Evolutionary conservation across 64 coral and sea anemone genomes (phyloP).

Genomic region (Pachyseris speciosa): DNA sequence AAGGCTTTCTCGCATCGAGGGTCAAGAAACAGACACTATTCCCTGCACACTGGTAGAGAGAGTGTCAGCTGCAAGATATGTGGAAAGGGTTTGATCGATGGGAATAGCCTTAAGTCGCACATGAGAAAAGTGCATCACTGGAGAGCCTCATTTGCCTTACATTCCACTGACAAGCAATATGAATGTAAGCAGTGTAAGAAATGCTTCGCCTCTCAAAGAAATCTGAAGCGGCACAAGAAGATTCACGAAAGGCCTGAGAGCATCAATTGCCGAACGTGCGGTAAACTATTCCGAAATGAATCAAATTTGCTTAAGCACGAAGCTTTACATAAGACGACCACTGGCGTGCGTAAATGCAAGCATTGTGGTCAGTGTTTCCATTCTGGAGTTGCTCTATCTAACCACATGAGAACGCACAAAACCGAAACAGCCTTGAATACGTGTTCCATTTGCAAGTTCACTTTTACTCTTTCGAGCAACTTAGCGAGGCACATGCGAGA

Average conservation of each 20-base stretch:
- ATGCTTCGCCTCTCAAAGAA: neutral
- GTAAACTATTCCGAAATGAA: neutral
- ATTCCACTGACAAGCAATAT: neutral
- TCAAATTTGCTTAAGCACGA: neutral
- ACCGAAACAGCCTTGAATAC: neutral
- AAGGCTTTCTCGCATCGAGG: neutral
- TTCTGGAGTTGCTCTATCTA: neutral
- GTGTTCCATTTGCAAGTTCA: slow-evolving; percentile 2
- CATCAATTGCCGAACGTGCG: neutral
- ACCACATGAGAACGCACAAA: neutral
- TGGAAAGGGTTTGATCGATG: neutral
- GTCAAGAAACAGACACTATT: neutral
- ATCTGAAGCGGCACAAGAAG: neutral
- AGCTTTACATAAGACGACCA: neutral
- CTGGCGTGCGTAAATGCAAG: neutral
- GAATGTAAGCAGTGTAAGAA: slow-evolving; percentile 4
- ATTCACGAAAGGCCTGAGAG: neutral
- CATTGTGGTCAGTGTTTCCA: neutral
- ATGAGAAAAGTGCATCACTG: neutral
- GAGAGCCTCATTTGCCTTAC: neutral
- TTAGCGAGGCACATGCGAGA: neutral
- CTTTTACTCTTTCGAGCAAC: neutral
- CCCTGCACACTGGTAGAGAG: neutral
- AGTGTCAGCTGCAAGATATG: neutral
- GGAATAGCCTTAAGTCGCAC: neutral